Base-by-base conservation (phyloP, 2,888 invertebrate genomes). In the Pseudanteris insignis region DNA sequence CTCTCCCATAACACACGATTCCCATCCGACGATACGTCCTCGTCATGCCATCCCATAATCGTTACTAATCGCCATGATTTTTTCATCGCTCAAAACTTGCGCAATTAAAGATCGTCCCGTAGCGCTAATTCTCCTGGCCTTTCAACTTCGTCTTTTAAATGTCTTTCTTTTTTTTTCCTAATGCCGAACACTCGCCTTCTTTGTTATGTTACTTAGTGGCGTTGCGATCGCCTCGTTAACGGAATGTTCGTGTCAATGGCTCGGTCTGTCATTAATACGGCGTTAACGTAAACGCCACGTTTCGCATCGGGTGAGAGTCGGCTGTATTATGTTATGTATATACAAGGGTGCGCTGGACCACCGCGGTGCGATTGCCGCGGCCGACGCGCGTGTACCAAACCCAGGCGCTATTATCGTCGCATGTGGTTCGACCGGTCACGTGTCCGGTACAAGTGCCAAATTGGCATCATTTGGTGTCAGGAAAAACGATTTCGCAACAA, bases 371-470 rank as follows among this genome's bases (percentile, higher is more conserved):
- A 43, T 34, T 41, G 58, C 66, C 67, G 69, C 64, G 65, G 63
- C 57, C 57, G 55, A 67, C n/a, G n/a, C n/a, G 65, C 46, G 69
- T 70, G 67, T 67, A 63, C 53, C 47, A 58, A 67, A 72, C 70
- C 70, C 66, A 64, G 60, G 67, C 67, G 68, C 72, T 72, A 75
- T 75, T 76, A 76, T 63, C 67, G 67, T 51, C 40, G 65, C 68
- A 68, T 70, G 71, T 66, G 70, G 69, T 69, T 65, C n/a, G n/a
- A n/a, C n/a, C n/a, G 63, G 75, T 64, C 77, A 77, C 77, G 77
- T 77, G 77, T 68, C 71, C 41, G 63, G n/a, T 67, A 68, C 70
- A 70, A 72, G 71, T 70, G 70, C 62, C 60, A 70, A 73, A 76
- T 76, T 72, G 69, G 66, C 71, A 64, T 73, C 72, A 68, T 73